phyloP scores from a whole-genome alignment of 2,113 vertebrate species.

The Uria lomvia region DNA sequence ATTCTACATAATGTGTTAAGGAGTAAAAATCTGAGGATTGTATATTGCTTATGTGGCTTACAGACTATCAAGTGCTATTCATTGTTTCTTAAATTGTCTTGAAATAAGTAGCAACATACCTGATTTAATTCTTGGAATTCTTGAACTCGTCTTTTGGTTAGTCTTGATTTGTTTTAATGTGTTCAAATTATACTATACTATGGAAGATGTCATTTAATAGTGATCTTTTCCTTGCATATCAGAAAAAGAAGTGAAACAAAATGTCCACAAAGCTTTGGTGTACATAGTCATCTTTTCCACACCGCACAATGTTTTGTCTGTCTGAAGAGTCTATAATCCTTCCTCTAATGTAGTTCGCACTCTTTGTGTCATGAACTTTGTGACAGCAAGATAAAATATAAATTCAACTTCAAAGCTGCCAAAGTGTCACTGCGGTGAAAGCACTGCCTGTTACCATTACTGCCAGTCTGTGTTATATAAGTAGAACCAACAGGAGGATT shows the following conservation, averaged over 20 bases:
- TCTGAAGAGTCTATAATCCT: not conserved
- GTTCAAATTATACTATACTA: slow-evolving; percentile 13
- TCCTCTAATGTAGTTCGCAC: not conserved
- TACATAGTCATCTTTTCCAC: not conserved
- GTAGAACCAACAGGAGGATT: not conserved
- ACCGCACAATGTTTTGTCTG: not conserved
- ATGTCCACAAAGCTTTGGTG: not conserved
- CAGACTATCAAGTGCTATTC: not conserved
- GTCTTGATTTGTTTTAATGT: slow-evolving; percentile 41
- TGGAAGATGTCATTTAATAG: not conserved
- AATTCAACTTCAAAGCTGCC: not conserved
- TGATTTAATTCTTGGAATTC: slow-evolving; percentile 39
- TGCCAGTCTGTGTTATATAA: not conserved
- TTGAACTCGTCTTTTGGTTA: slow-evolving; percentile 33
- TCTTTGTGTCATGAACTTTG: not conserved
- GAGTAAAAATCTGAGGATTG: not conserved
- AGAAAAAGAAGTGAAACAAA: not conserved
- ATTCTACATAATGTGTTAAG: not conserved
- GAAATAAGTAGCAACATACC: not conserved
- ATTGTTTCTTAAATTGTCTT: slow-evolving; percentile 10
- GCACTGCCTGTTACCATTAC: not conserved
- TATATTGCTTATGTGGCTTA: not conserved
- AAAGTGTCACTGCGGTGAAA: not conserved
- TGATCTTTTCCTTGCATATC: not conserved
- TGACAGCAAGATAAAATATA: not conserved